Conservation (phyloP, 2,888 invertebrate species). For the Dryomyza anilis region DNA sequence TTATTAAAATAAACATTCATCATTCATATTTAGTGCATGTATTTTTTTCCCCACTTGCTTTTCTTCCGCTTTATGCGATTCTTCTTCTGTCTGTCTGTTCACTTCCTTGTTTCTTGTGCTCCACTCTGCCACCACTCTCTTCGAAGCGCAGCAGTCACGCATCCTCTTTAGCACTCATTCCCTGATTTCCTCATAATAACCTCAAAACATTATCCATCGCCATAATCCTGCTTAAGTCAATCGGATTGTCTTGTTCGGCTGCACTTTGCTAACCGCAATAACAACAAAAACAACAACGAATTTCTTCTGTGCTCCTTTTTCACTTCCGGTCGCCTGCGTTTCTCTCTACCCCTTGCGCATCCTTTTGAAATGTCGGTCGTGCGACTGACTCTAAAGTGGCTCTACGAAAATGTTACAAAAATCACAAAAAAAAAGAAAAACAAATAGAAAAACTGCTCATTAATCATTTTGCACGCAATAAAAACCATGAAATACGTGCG, state of each 20-base stretch:
- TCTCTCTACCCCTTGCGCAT: too few species aligned
- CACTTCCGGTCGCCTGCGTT: background rate
- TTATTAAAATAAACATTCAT: background rate
- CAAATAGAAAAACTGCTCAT: too few species aligned
- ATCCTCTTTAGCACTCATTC: too few species aligned
- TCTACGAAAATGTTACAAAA: background rate
- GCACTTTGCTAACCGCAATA: background rate
- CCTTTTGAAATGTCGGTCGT: too few species aligned
- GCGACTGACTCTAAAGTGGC: background rate
- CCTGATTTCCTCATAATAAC: too few species aligned
- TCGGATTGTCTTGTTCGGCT: background rate
- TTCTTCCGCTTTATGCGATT: background rate
- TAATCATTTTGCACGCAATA: slow-evolving; percentile 49
- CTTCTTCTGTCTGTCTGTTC: too few species aligned
- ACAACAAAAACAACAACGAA: background rate
- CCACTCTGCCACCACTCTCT: too few species aligned
- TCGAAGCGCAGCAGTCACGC: too few species aligned
- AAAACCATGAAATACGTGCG: slow-evolving; percentile 36
- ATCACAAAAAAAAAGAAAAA: slow-evolving; percentile 29
- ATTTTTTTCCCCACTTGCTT: background rate
- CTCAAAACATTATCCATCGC: too few species aligned
- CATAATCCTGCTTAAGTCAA: background rate
- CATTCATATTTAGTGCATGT: background rate
- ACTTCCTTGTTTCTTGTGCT: too few species aligned
- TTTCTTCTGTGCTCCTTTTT: background rate